Conservation (phyloP, 1,140 invertebrate species). For the Zophobas morio region DNA sequence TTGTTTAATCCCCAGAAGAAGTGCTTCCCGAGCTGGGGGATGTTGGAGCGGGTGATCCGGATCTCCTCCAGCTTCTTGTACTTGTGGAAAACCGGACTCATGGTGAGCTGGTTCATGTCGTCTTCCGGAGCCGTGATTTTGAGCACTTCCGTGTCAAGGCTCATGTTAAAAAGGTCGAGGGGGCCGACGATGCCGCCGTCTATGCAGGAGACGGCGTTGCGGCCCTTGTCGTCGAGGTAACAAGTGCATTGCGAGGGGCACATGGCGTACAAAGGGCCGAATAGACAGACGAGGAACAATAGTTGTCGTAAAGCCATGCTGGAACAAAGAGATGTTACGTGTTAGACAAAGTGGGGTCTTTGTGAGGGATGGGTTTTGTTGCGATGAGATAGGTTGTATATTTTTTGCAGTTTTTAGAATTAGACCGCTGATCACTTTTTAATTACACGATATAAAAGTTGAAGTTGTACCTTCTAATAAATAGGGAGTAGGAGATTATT, state of each 20-base stretch:
- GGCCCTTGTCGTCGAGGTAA: constrained; percentile 60
- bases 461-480: too few species aligned
- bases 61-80: constrained; percentile 81
- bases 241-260: constrained; percentile 64
- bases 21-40: constrained; percentile 84
- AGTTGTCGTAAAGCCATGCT: constrained; percentile 1
- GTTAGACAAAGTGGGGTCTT: background rate
- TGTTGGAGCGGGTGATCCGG: constrained; percentile 81
- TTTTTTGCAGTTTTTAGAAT: too few species aligned
- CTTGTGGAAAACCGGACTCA: constrained; percentile 80
- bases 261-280: constrained; percentile 42
- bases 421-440: too few species aligned
- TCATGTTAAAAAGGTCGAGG: constrained; percentile 75
- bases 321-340: constrained; percentile 10
- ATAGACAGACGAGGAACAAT: background rate
- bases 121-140: constrained; percentile 78
- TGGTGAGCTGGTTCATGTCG: constrained; percentile 77
- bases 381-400: too few species aligned
- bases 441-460: too few species aligned
- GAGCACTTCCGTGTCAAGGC: constrained; percentile 76
- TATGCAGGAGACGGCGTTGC: constrained; percentile 67
- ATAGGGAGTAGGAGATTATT: too few species aligned
- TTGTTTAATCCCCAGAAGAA: constrained; percentile 84
- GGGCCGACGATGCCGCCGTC: constrained; percentile 74
- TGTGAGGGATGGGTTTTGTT: background rate